These are phyloP conservation scores for Papilio helenus DNA, from an alignment of 1,140 invertebrate genomes.

Conservation along the genomic window DNA sequence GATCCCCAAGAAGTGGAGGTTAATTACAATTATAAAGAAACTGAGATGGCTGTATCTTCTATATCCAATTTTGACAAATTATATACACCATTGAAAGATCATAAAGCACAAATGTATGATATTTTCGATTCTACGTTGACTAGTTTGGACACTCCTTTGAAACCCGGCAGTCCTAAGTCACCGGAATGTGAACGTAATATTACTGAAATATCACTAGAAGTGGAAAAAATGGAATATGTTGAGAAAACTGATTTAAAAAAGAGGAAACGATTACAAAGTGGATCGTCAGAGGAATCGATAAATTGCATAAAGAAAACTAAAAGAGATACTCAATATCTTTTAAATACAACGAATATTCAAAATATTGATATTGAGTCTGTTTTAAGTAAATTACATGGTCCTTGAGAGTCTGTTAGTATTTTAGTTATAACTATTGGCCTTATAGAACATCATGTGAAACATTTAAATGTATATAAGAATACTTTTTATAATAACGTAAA, in stretches of 20 bases:
- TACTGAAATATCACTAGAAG: constrained; percentile 64
- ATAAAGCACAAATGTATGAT: constrained; percentile 60
- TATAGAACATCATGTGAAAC: constrained; percentile 45
- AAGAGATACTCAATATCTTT: constrained; percentile 62
- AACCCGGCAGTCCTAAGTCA: constrained; percentile 54
- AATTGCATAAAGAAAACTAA: constrained; percentile 62
- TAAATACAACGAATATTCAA: constrained; percentile 72
- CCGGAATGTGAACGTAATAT: constrained; percentile 51
- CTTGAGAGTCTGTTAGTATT: constrained; percentile 50
- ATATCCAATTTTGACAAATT: constrained; percentile 64
- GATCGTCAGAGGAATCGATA: constrained; percentile 56
- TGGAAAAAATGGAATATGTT: constrained; percentile 62
- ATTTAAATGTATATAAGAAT: constrained; percentile 43
- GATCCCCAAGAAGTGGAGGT: constrained; percentile 44
- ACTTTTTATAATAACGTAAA: not conserved
- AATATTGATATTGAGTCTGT: constrained; percentile 79
- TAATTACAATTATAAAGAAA: constrained; percentile 54
- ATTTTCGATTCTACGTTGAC: constrained; percentile 76
- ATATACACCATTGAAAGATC: constrained; percentile 72
- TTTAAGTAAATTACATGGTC: constrained; percentile 73
- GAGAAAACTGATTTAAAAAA: constrained; percentile 66
- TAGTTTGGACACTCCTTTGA: constrained; percentile 74
- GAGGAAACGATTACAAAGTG: constrained; percentile 63
- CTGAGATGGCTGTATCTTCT: constrained; percentile 59
- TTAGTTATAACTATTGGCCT: constrained; percentile 46